These are phyloP conservation scores for Eulemur rubriventer DNA, from an alignment of 2,797 vertebrate species.

Conservation along the genomic window DNA sequence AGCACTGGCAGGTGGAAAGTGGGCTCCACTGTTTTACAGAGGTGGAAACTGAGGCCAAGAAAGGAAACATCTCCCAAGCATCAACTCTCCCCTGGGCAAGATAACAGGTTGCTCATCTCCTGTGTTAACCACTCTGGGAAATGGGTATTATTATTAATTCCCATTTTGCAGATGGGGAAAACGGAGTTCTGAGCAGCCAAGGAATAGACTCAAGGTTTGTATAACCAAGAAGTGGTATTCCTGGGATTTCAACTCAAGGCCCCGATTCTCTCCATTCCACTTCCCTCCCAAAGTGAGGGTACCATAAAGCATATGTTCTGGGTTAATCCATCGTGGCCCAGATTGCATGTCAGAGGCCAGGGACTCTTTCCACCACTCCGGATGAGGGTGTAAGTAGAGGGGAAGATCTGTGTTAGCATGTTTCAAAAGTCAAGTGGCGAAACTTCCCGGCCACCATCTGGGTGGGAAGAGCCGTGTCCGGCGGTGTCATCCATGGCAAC, in stretches of 20 bases:
- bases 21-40: neutral
- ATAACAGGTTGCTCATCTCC: neutral
- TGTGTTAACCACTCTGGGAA: too few relatives aligned
- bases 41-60: neutral
- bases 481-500: neutral
- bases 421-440: slow-evolving; percentile 50
- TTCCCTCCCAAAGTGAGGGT: neutral
- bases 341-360: neutral
- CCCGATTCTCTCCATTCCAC: neutral
- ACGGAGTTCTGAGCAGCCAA: neutral
- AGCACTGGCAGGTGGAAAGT: neutral
- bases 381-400: rapidly evolving
- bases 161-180: neutral
- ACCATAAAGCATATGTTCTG: neutral
- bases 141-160: neutral
- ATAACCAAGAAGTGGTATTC: neutral
- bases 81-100: neutral
- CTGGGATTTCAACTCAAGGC: neutral
- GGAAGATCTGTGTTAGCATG: neutral
- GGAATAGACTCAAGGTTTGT: neutral
- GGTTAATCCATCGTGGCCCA: neutral
- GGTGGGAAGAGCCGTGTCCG: neutral
- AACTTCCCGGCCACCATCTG: neutral
- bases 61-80: rapidly evolving
- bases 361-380: rapidly evolving